Conservation (phyloP, 2,888 invertebrate species). For the Apotomis turbidana region DNA sequence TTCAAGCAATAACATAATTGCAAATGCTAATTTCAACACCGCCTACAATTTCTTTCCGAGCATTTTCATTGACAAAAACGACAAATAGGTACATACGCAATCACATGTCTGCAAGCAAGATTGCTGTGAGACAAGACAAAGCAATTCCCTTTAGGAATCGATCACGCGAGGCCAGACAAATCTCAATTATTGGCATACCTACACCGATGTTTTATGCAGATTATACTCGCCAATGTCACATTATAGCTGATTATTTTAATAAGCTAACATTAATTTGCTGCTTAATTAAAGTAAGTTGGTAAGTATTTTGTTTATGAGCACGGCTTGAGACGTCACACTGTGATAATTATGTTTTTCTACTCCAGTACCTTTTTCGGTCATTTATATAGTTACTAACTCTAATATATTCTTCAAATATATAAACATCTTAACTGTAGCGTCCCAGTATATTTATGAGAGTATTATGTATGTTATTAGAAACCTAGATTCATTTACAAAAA, state of each 20-base stretch:
- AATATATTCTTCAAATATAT: too few species aligned
- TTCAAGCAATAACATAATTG: constrained; percentile 28
- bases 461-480: too few species aligned
- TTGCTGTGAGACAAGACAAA: constrained; percentile 56
- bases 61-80: constrained; percentile 56
- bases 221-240: constrained; percentile 50
- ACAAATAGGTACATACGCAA: constrained; percentile 51
- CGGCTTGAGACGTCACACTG: constrained; percentile 10
- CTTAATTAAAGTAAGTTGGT: constrained; percentile 2
- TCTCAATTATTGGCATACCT: constrained; percentile 62
- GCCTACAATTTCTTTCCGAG: constrained; percentile 50
- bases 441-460: too few species aligned
- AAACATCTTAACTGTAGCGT: too few species aligned
- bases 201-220: constrained; percentile 60
- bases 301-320: constrained; percentile 14
- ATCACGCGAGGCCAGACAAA: constrained; percentile 69
- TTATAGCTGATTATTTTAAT: constrained; percentile 44
- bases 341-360: neutral
- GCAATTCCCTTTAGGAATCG: constrained; percentile 65
- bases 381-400: too few species aligned
- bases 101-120: constrained; percentile 53
- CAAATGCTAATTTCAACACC: constrained; percentile 42
- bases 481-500: too few species aligned
- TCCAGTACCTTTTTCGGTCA: too few species aligned
- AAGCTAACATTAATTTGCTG: constrained; percentile 14